Base-by-base conservation (phyloP, 2,113 vertebrate genomes). In the Tachysurus vachellii region DNA sequence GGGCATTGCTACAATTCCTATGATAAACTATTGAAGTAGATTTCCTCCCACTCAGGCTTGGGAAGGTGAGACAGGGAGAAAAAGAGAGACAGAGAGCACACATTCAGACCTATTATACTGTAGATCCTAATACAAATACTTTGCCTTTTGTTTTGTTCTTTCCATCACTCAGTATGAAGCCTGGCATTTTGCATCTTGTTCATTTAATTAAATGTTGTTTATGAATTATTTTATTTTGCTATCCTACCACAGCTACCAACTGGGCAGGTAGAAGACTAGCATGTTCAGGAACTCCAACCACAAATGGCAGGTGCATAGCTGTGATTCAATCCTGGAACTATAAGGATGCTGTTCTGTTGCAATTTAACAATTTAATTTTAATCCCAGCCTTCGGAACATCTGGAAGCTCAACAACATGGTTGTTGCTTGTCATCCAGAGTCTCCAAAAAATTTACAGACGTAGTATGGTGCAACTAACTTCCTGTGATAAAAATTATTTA, bases 21-120 rank as follows among this genome's bases (percentile, higher is more conserved):
- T 44, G 88, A 92, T 91, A 91, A 91, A 91, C 91, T 94, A 91
- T 92, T 94, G 93, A 94, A 94, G 93, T 94, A 94, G 93, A 93
- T 92, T 94, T 91, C 91, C 92, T 61, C 93, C 93, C 91, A 93
- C 94, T 92, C 88, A 76, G 91, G 91, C 90, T 91, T 91, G 42
- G 53, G 17, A 86, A 80, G 73, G 79, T n/a, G 44, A 81, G 64
- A 83, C 47, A 28, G n/a, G 31, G n/a, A 91, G 89, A 92, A 88
- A 93, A 88, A 93, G 91, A 93, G 89, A 88, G 87, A 88, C 85
- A 54, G 90, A 85, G 23, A 23, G 14, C 85, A 91, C 88, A 89
- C 90, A 83, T 89, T 90, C 83, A 19, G 73, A 26, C 19, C 50
- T 56, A 56, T 56, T 56, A 56, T 28, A 31, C 26, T 31, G 76